Percentiles rank a stretch among this genome's conserved stretches.
phyloP scores from a whole-genome alignment of 2,888 invertebrate species.

The Leistus spinibarbis region DNA sequence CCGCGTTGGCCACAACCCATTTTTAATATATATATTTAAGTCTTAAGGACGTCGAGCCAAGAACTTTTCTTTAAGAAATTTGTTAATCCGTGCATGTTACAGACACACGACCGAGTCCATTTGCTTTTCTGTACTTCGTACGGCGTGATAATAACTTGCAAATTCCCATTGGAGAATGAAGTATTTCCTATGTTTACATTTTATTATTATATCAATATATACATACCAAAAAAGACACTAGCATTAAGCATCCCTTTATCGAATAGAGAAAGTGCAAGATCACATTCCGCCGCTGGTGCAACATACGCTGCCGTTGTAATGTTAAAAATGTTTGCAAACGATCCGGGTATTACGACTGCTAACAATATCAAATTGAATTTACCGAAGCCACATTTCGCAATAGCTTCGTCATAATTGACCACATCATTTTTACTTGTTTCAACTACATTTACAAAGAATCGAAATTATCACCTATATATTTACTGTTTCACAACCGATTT shows the following conservation, averaged over 20 bases:
- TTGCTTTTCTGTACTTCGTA: too few species aligned
- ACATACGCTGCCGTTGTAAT: constrained; percentile 33
- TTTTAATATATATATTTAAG: too few species aligned
- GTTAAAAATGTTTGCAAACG: constrained; percentile 14
- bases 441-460: neutral
- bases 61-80: too few species aligned
- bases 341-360: constrained; percentile 11
- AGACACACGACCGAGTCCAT: too few species aligned
- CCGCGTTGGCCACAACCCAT: too few species aligned
- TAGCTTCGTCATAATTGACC: constrained; percentile 20
- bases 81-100: too few species aligned
- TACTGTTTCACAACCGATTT: neutral
- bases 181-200: too few species aligned
- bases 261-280: constrained; percentile 19
- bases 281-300: constrained; percentile 30
- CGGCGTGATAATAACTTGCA: too few species aligned
- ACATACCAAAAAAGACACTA: constrained; percentile 21
- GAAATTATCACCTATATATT: neutral
- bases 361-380: constrained; percentile 32
- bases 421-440: neutral
- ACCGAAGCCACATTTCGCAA: constrained; percentile 25
- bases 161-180: too few species aligned
- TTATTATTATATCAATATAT: too few species aligned
- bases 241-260: constrained; percentile 33
- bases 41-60: too few species aligned